These are phyloP conservation scores for Oreochromis niloticus DNA, from an alignment of 2,113 vertebrate species.

Conservation along the genomic window DNA sequence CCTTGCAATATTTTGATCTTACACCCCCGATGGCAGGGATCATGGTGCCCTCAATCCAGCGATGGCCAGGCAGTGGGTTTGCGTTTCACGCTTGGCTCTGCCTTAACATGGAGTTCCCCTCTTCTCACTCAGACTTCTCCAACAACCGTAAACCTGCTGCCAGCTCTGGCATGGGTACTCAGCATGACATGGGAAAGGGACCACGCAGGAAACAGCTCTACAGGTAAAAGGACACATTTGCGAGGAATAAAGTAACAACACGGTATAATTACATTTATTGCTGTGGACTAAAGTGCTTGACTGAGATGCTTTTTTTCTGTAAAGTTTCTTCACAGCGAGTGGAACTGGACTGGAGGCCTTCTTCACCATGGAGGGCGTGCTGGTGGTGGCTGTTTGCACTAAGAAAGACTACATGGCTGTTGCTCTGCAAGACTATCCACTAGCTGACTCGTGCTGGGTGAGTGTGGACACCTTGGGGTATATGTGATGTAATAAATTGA, in stretches of 20 bases:
- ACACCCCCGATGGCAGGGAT: constrained; percentile 93
- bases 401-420: constrained; percentile 95
- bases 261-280: neutral
- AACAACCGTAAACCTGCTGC: constrained; percentile 17
- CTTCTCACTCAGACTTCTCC: constrained; percentile 4
- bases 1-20: constrained; percentile 89
- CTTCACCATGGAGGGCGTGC: constrained; percentile 83
- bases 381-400: constrained; percentile 96
- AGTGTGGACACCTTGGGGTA: constrained; percentile 31
- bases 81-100: constrained; percentile 96
- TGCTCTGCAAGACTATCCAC: constrained; percentile 76
- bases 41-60: constrained; percentile 90
- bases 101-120: constrained; percentile 72
- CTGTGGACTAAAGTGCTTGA: neutral
- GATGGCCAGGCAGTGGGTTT: constrained; percentile 86
- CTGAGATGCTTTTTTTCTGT: neutral
- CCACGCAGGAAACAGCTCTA: constrained; percentile 92
- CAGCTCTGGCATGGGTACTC: constrained; percentile 19
- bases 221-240: constrained; percentile 73
- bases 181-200: constrained; percentile 67
- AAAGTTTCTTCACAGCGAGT: constrained; percentile 87
- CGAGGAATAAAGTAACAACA: neutral
- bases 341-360: constrained; percentile 94
- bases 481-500: neutral
- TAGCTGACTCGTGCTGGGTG: constrained; percentile 87